These are phyloP conservation scores for Ormia ochracea DNA, from an alignment of 2,888 invertebrate genomes.

Conservation along the genomic window DNA sequence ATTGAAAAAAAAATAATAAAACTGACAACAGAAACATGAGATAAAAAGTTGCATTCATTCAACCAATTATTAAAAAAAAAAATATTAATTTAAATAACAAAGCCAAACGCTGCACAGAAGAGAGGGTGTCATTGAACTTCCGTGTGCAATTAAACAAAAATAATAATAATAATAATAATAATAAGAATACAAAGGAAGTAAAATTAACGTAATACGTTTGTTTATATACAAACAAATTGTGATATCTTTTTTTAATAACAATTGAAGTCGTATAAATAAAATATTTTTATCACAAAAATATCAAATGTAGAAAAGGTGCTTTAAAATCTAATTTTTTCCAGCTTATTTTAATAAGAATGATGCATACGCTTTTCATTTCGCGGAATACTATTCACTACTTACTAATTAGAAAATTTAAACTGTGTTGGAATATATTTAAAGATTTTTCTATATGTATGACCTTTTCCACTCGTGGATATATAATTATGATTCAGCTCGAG, in stretches of 20 bases:
- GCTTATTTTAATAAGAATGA: conserved; percentile 2
- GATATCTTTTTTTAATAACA: not conserved
- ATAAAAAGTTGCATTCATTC: not conserved
- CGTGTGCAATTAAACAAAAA: not conserved
- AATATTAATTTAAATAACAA: not conserved
- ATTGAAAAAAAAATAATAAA: not conserved
- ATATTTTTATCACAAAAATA: not conserved
- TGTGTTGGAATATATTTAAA: too few relatives aligned
- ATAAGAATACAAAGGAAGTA: not conserved
- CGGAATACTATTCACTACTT: too few relatives aligned
- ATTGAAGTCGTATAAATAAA: not conserved
- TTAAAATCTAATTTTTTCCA: not conserved
- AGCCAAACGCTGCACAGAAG: not conserved
- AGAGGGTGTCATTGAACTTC: conserved; percentile 16
- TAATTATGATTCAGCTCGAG: not conserved
- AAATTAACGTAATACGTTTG: conserved; percentile 31
- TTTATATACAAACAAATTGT: conserved; percentile 41
- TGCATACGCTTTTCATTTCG: not conserved
- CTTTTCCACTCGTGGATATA: too few relatives aligned
- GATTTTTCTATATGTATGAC: too few relatives aligned
- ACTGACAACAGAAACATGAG: not conserved
- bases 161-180: too few relatives aligned
- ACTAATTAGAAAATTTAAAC: too few relatives aligned
- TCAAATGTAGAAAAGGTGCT: not conserved
- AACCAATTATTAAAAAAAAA: not conserved